A percentile compares a stretch with the other conserved stretches of the same genome.
Evolutionary conservation across 1,140 invertebrate genomes (phyloP).

Genomic region (Mycetomoellerius zeteki): DNA sequence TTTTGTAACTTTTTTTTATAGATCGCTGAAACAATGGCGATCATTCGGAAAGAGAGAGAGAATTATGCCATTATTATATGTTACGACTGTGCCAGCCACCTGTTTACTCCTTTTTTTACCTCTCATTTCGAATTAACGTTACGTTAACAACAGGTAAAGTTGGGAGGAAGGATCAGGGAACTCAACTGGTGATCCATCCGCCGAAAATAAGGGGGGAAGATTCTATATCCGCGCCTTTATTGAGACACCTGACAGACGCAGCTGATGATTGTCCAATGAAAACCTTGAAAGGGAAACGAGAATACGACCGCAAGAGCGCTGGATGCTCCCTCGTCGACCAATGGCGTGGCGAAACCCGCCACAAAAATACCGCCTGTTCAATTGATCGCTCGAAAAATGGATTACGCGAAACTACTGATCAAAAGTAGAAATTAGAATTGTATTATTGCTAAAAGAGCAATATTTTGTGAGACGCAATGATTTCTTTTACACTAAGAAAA

Average conservation of each 20-base stretch:
- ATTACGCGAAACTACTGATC: neutral
- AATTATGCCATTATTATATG: slow-evolving; percentile 46
- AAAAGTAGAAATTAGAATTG: neutral
- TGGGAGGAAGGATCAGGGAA: slow-evolving; percentile 28
- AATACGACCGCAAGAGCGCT: slow-evolving; percentile 65
- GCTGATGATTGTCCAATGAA: slow-evolving; percentile 73
- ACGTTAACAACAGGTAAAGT: neutral
- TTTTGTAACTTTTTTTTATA: neutral
- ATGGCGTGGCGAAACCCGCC: slow-evolving; percentile 40
- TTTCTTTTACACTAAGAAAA: neutral
- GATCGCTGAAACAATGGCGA: slow-evolving; percentile 22
- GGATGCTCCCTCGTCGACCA: slow-evolving; percentile 56
- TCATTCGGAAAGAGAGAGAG: neutral
- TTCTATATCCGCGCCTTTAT: slow-evolving; percentile 69
- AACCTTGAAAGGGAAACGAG: slow-evolving; percentile 57
- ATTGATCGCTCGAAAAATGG: slow-evolving; percentile 35
- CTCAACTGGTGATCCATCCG: slow-evolving; percentile 48
- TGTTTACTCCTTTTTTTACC: slow-evolving; percentile 54
- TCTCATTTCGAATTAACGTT: slow-evolving; percentile 45
- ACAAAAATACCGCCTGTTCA: slow-evolving; percentile 34
- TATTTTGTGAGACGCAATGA: neutral
- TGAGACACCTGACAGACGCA: slow-evolving; percentile 74
- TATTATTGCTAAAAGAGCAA: neutral
- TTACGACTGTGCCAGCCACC: slow-evolving; percentile 56
- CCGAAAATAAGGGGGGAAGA: slow-evolving; percentile 55